Evolutionary conservation across 1,140 invertebrate genomes (phyloP).

Genomic region (Vanessa atalanta): DNA sequence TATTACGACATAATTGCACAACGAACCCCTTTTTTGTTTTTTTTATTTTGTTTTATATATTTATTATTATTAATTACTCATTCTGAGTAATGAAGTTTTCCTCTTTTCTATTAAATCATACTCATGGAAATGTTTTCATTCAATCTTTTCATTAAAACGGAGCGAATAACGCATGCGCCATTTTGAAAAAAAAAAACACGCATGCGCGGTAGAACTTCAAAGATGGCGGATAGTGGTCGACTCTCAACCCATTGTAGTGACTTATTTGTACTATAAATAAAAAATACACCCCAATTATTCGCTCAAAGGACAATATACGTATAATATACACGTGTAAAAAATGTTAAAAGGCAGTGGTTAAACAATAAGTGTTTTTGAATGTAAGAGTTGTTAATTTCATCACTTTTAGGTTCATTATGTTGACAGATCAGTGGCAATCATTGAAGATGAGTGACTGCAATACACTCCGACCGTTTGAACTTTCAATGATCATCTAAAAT

Average conservation of each 20-base stretch:
- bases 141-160: conserved; percentile 30
- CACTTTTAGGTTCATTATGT: conserved; percentile 42
- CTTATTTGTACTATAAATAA: conserved; percentile 48
- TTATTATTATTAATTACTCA: neutral
- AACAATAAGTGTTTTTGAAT: conserved; percentile 13
- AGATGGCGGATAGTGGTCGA: conserved; percentile 59
- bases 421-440: conserved; percentile 61
- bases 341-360: neutral
- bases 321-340: conserved; percentile 17
- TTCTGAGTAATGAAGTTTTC: neutral
- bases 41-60: neutral
- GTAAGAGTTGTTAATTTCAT: conserved; percentile 13
- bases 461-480: conserved; percentile 42
- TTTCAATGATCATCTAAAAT: conserved; percentile 18
- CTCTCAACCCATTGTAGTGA: conserved; percentile 48
- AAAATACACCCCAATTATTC: conserved; percentile 24
- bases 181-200: conserved; percentile 34
- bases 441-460: conserved; percentile 55
- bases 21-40: neutral
- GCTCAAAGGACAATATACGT: neutral
- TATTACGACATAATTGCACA: too few relatives aligned
- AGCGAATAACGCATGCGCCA: conserved; percentile 56
- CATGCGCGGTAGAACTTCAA: conserved; percentile 48
- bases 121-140: neutral
- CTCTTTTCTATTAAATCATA: neutral